phyloP scores from a whole-genome alignment of 2,888 invertebrate genomes.

The Mylabris sibirica region DNA sequence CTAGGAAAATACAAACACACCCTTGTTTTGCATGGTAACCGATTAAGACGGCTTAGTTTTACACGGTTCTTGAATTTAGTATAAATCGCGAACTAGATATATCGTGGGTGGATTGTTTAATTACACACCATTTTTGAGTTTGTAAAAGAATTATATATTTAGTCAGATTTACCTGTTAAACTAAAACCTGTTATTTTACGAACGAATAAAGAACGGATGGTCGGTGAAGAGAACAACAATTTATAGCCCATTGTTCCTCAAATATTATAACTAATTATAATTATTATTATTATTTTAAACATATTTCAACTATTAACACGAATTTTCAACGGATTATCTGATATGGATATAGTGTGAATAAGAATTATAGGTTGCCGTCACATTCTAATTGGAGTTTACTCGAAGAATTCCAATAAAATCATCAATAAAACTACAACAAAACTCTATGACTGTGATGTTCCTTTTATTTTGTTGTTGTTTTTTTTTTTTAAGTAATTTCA shows the following conservation, averaged over 20 bases:
- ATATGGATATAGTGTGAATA: neutral
- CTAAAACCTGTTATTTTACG: slow-evolving; percentile 1
- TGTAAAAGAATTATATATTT: too few species aligned
- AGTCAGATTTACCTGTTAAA: neutral
- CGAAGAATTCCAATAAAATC: neutral
- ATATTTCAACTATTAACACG: neutral
- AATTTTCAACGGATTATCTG: slow-evolving; percentile 8
- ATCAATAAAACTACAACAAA: neutral
- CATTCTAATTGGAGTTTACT: neutral
- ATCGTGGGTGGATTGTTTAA: neutral
- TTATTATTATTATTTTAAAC: slow-evolving; percentile 1
- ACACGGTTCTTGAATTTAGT: too few species aligned
- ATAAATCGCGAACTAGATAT: too few species aligned
- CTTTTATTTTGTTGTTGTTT: neutral
- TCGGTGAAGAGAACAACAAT: neutral
- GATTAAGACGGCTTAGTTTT: too few species aligned
- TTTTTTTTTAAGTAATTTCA: neutral
- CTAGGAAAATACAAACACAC: too few species aligned
- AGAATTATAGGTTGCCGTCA: neutral
- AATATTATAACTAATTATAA: slow-evolving; percentile 5
- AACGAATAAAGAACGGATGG: too few species aligned
- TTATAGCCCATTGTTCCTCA: slow-evolving; percentile 6
- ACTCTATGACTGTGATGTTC: neutral
- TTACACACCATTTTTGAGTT: neutral
- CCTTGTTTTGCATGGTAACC: too few species aligned